Conservation (phyloP, 2,888 invertebrate genomes). For the Eupithecia tripunctaria region DNA sequence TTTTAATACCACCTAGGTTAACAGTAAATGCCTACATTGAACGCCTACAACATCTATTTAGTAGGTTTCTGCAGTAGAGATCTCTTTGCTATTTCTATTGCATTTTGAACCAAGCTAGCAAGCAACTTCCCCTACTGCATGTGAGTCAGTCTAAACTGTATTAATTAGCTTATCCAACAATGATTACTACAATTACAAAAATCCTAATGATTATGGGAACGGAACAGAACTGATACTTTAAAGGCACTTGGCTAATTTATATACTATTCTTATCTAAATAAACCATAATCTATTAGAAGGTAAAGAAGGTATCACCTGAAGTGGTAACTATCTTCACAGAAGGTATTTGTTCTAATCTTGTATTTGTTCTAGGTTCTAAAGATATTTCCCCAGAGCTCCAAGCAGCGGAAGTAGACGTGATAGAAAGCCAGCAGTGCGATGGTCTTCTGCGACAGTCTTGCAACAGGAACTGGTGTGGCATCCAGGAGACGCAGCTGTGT, state of each 20-base stretch:
- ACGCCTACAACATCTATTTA: no score
- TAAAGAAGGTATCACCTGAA: no score
- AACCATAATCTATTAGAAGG: no score
- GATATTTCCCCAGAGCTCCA: slow-evolving; percentile 59
- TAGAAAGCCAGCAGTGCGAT: slow-evolving; percentile 56
- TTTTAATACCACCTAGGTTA: no score
- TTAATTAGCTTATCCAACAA: neutral
- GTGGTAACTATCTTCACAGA: neutral
- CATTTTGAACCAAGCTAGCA: neutral
- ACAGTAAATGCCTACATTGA: no score
- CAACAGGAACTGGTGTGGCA: slow-evolving; percentile 62
- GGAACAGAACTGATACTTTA: no score
- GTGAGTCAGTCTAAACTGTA: no score
- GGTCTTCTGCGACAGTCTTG: slow-evolving; percentile 49
- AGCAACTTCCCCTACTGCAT: no score
- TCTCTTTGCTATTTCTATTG: neutral
- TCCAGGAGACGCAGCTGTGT: slow-evolving; percentile 64
- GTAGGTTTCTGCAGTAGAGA: no score
- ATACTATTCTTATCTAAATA: neutral
- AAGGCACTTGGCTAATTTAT: neutral
- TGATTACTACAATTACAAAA: neutral
- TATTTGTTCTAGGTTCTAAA: slow-evolving; percentile 44
- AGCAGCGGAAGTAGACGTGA: slow-evolving; percentile 59
- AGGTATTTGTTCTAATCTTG: neutral
- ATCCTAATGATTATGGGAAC: neutral